Evolutionary conservation across 2,888 invertebrate genomes (phyloP).

Genomic region (Trichacis sp.): DNA sequence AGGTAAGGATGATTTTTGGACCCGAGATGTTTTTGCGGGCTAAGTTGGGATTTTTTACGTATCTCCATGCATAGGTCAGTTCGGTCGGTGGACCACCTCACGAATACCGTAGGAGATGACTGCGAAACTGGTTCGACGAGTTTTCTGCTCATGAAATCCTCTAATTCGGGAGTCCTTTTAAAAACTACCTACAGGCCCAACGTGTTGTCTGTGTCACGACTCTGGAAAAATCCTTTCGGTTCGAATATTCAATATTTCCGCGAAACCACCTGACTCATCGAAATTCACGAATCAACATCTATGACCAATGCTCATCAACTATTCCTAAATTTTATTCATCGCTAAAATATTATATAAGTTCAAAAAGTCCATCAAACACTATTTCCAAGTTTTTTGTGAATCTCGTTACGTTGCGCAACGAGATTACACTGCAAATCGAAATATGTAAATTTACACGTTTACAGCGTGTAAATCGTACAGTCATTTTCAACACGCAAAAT

Average conservation of each 20-base stretch:
- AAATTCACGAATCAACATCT: background rate
- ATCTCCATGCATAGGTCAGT: slow-evolving; percentile 43
- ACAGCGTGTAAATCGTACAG: too few relatives aligned
- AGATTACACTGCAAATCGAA: too few relatives aligned
- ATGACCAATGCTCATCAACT: too few relatives aligned
- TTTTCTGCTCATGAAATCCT: slow-evolving; percentile 37
- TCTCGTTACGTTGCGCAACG: too few relatives aligned
- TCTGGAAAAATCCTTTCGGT: slow-evolving; percentile 28
- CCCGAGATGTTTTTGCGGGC: slow-evolving; percentile 3
- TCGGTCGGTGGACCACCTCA: slow-evolving; percentile 42
- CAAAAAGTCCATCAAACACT: too few relatives aligned
- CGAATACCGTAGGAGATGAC: slow-evolving; percentile 39
- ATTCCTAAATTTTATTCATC: too few relatives aligned
- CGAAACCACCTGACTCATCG: slow-evolving; percentile 5
- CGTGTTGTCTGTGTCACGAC: slow-evolving; percentile 37
- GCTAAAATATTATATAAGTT: too few relatives aligned
- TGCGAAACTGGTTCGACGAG: slow-evolving; percentile 42
- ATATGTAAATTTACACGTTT: too few relatives aligned
- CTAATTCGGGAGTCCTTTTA: slow-evolving; percentile 44
- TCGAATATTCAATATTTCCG: slow-evolving; percentile 27
- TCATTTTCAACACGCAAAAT: too few relatives aligned
- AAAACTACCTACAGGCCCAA: slow-evolving; percentile 34
- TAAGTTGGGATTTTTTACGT: slow-evolving; percentile 24
- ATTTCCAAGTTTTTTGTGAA: too few relatives aligned
- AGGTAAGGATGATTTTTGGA: slow-evolving; percentile 1